phyloP scores from a whole-genome alignment of 1,140 invertebrate species.

The Helicorthomorpha holstii region DNA sequence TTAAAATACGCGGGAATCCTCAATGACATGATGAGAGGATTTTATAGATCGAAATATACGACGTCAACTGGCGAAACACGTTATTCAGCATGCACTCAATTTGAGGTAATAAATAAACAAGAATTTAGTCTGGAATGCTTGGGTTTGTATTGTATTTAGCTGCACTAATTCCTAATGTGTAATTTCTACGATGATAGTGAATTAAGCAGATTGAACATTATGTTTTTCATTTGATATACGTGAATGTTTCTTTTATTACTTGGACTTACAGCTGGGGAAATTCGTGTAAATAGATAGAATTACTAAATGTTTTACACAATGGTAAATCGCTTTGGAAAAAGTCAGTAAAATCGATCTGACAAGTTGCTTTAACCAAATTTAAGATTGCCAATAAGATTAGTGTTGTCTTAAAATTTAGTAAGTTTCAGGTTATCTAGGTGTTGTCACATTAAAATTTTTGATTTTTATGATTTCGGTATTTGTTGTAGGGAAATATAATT shows the following conservation, averaged over 20 bases:
- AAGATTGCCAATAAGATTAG: too few relatives aligned
- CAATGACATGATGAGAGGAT: constrained; percentile 88
- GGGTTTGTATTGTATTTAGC: background rate
- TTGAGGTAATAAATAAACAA: constrained; percentile 29
- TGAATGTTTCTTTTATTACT: too few relatives aligned
- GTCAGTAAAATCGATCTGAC: too few relatives aligned
- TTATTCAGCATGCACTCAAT: constrained; percentile 80
- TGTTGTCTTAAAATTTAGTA: too few relatives aligned
- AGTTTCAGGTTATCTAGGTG: too few relatives aligned
- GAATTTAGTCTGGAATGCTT: background rate
- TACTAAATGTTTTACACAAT: too few relatives aligned
- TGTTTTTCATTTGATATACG: too few relatives aligned
- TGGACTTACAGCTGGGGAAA: too few relatives aligned
- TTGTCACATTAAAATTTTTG: too few relatives aligned
- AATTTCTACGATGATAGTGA: background rate
- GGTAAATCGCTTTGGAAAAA: too few relatives aligned
- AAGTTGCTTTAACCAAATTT: too few relatives aligned
- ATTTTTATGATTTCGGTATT: background rate
- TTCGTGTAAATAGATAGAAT: too few relatives aligned
- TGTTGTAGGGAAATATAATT: background rate
- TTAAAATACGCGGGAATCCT: constrained; percentile 65
- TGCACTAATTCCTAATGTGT: background rate
- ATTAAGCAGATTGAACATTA: background rate
- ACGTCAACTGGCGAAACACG: constrained; percentile 45
- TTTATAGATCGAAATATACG: constrained; percentile 78